Base-by-base conservation (phyloP, 2,888 invertebrate species). In the Watsonalla cultraria region DNA sequence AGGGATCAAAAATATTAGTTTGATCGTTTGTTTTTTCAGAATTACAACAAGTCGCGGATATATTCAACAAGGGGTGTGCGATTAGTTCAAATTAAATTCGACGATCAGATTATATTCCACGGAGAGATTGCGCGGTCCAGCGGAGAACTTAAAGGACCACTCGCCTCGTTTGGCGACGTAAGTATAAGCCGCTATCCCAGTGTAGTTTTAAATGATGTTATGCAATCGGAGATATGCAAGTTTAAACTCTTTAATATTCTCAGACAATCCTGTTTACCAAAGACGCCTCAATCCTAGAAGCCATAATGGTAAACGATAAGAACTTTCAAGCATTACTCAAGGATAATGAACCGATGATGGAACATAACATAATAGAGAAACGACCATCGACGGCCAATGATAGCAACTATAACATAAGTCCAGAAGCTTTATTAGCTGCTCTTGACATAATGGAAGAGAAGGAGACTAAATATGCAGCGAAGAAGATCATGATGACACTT, bases 201-300 rank as follows among this genome's bases (percentile, higher is more conserved):
- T n/a, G n/a, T 24, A 24, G 2, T 24, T 24, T 24, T 24, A 24
- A 24, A 4, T 24, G 24, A 24, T 24, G 24, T 24, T 24, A 4
- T 24, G 24, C 24, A 24, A 24, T 24, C 24, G 24, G 4, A 24
- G 2, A 24, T 2, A 24, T 24, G 24, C 24, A 24, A 24, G 1
- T 24, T 2, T 4, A 42, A 45, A 7, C n/a, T n/a, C 13, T 45
- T 45, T 0, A n/a, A 13, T 45, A 45, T 13, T 45, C n/a, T 45
- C n/a, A 97, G 96, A 97, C 96, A 7, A 96, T 97, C 60, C 88
- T 97, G 54, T 97, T 96, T 78, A 96, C 96, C 24, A 95, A 94
- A 60, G 94, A 95, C 66, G 93, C 96, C 42, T 77, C 82, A 14
- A 96, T 96, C 53, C 85, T 97, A 39, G 95, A 90, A 64, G 64